These are phyloP conservation scores for Stegodyphus dumicola DNA, from an alignment of 1,140 invertebrate genomes.

Conservation along the genomic window DNA sequence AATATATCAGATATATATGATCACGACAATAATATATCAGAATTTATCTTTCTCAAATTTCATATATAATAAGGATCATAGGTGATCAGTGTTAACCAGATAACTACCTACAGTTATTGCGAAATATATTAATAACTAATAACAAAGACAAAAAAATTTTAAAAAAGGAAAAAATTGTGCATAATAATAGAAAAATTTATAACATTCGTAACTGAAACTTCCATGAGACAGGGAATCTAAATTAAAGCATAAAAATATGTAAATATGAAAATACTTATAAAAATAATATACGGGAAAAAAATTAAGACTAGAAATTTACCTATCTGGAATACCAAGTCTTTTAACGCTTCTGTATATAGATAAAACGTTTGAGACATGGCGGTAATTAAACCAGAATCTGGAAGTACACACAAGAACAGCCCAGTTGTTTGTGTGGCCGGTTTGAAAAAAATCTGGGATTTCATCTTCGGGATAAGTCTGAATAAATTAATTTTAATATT, in stretches of 20 bases:
- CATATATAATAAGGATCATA: too few relatives aligned
- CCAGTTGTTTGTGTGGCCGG: constrained; percentile 86
- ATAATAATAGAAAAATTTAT: neutral
- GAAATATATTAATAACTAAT: too few relatives aligned
- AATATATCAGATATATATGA: too few relatives aligned
- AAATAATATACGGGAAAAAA: too few relatives aligned
- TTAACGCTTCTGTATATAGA: constrained; percentile 99
- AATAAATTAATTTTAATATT: neutral
- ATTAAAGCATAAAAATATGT: neutral
- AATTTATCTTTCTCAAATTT: too few relatives aligned
- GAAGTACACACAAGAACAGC: constrained; percentile 98
- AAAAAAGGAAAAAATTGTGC: neutral
- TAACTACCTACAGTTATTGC: neutral
- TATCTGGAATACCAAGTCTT: constrained; percentile 95
- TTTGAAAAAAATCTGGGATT: constrained; percentile 42
- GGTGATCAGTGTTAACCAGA: neutral
- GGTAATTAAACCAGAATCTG: constrained; percentile 99
- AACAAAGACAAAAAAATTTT: neutral
- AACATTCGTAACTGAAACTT: neutral
- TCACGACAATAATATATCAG: too few relatives aligned
- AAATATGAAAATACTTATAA: too few relatives aligned
- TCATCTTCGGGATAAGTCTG: constrained; percentile 27
- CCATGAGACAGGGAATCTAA: neutral
- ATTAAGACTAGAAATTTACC: constrained; percentile 66
- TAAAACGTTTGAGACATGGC: constrained; percentile 98